phyloP scores from a whole-genome alignment of 2,797 vertebrate genomes.

The Sebastes miniatus region DNA sequence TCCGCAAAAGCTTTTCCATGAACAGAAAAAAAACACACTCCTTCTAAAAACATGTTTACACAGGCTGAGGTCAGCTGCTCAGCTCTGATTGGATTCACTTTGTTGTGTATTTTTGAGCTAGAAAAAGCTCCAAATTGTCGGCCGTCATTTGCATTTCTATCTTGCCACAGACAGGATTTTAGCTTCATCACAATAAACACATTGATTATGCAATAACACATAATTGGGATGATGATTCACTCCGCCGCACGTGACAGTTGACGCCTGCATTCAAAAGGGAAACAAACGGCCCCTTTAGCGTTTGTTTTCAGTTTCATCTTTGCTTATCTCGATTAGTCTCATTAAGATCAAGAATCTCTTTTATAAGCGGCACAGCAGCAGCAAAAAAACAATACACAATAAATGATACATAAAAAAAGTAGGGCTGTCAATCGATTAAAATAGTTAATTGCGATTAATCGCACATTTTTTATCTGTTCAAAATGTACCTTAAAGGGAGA shows the following conservation, averaged over 20 bases:
- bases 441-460: too few relatives aligned
- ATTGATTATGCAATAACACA: slow-evolving; percentile 59
- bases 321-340: slow-evolving; percentile 47
- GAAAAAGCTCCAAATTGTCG: not conserved
- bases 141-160: slow-evolving; percentile 35
- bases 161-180: slow-evolving; percentile 5
- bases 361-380: not conserved
- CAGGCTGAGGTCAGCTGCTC: slow-evolving; percentile 39
- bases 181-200: slow-evolving; percentile 38
- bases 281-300: slow-evolving; percentile 29
- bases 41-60: slow-evolving; percentile 60
- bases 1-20: slow-evolving; percentile 37
- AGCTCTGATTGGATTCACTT: slow-evolving; percentile 56
- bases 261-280: slow-evolving; percentile 17
- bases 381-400: not conserved
- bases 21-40: slow-evolving; percentile 41
- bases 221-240: slow-evolving; percentile 61
- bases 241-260: slow-evolving; percentile 30
- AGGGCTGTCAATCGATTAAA: too few relatives aligned
- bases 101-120: slow-evolving; percentile 30
- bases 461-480: too few relatives aligned
- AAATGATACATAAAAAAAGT: slow-evolving; percentile 2
- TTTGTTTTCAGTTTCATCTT: slow-evolving; percentile 26
- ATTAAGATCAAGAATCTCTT: slow-evolving; percentile 41
- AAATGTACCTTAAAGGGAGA: too few relatives aligned